Evolutionary conservation across 2,797 vertebrate genomes (phyloP).

Genomic region (Luscinia megarhynchos): DNA sequence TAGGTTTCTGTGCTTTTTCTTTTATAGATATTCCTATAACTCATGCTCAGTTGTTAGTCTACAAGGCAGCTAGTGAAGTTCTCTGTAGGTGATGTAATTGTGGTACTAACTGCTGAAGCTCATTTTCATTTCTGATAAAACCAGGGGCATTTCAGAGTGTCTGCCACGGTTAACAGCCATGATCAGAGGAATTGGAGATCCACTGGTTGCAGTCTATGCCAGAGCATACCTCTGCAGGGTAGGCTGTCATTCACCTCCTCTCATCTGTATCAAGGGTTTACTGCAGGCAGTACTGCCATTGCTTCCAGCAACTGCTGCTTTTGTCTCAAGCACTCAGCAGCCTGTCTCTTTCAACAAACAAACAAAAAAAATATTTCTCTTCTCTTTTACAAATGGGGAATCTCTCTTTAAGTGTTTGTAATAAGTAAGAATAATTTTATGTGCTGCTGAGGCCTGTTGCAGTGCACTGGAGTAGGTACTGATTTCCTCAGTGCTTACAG

Average conservation of each 20-base stretch:
- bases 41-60: not conserved
- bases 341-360: not conserved
- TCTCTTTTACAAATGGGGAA: not conserved
- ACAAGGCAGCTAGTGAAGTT: not conserved
- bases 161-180: conserved; percentile 91
- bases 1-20: not conserved
- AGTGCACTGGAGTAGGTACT: not conserved
- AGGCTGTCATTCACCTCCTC: conserved; percentile 13
- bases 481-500: not conserved
- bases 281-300: not conserved
- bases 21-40: not conserved
- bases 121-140: conserved; percentile 3
- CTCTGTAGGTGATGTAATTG: not conserved
- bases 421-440: not conserved
- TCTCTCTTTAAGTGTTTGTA: not conserved
- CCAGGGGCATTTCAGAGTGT: conserved; percentile 92
- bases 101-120: not conserved
- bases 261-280: not conserved
- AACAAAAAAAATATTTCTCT: not conserved
- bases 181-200: conserved; percentile 95
- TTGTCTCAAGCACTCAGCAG: not conserved
- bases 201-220: conserved; percentile 93
- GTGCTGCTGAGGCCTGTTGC: not conserved
- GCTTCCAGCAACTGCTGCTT: not conserved
- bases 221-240: conserved; percentile 97